phyloP scores from a whole-genome alignment of 53 echinoderm and acorn worm species.

The Glandiceps talaboti region DNA sequence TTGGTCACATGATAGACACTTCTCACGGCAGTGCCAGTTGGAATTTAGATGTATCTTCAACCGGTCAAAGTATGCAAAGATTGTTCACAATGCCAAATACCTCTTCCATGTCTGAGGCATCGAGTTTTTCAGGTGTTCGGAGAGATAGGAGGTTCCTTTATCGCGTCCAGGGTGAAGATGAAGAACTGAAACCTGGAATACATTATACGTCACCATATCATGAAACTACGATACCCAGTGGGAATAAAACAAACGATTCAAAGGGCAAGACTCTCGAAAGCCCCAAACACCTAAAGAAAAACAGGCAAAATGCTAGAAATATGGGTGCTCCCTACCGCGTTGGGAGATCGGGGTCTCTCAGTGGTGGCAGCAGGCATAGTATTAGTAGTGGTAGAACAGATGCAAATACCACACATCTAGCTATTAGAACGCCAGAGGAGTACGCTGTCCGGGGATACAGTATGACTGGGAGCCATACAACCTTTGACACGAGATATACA shows the following conservation, averaged over 20 bases:
- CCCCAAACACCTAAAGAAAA: constrained; percentile 37
- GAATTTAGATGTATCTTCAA: neutral
- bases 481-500: constrained; percentile 16
- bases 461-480: constrained; percentile 42
- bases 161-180: constrained; percentile 53
- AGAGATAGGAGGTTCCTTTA: constrained; percentile 65
- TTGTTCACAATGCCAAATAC: neutral
- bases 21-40: neutral
- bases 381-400: constrained; percentile 67
- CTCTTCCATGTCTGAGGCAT: neutral
- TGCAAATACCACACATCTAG: constrained; percentile 57
- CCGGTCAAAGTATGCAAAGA: neutral
- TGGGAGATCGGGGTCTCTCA: constrained; percentile 41
- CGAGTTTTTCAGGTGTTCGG: neutral
- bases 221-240: neutral
- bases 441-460: constrained; percentile 28
- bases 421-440: constrained; percentile 50
- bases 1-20: neutral
- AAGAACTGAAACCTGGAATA: constrained; percentile 17
- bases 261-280: constrained; percentile 35
- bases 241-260: constrained; percentile 4
- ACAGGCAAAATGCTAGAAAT: constrained; percentile 2
- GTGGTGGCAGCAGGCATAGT: constrained; percentile 65
- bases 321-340: constrained; percentile 46
- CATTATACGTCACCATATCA: constrained; percentile 60